phyloP scores from a whole-genome alignment of 2,797 vertebrate species.

The Coluber constrictor region DNA sequence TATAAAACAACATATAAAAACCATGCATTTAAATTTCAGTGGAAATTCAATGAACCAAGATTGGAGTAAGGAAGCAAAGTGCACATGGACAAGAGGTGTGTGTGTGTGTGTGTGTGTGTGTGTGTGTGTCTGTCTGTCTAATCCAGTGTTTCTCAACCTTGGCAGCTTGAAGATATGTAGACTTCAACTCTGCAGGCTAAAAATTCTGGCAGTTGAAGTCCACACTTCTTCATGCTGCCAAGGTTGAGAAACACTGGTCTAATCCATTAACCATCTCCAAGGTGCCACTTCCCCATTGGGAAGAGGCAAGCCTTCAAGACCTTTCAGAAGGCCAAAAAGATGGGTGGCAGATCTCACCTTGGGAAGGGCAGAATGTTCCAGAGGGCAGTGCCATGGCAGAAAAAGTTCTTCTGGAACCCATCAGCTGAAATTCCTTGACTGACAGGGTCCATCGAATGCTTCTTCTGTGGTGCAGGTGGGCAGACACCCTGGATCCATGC shows the following conservation, averaged over 20 bases:
- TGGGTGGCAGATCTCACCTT: background rate
- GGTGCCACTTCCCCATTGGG: background rate
- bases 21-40: background rate
- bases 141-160: background rate
- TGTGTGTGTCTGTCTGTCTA: background rate
- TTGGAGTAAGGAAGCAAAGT: background rate
- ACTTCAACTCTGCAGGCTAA: background rate
- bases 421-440: background rate
- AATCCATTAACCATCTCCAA: background rate
- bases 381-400: background rate
- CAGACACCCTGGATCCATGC: background rate
- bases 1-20: background rate
- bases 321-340: background rate
- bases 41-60: background rate
- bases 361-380: background rate
- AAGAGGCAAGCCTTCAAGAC: background rate
- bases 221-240: background rate
- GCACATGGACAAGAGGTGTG: background rate
- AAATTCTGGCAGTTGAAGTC: background rate
- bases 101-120: fast-evolving
- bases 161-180: background rate
- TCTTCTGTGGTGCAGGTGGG: background rate
- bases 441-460: background rate
- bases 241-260: background rate
- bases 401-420: background rate